Base-by-base conservation (phyloP, 2,888 invertebrate species). In the Drosophila antonietae region DNA sequence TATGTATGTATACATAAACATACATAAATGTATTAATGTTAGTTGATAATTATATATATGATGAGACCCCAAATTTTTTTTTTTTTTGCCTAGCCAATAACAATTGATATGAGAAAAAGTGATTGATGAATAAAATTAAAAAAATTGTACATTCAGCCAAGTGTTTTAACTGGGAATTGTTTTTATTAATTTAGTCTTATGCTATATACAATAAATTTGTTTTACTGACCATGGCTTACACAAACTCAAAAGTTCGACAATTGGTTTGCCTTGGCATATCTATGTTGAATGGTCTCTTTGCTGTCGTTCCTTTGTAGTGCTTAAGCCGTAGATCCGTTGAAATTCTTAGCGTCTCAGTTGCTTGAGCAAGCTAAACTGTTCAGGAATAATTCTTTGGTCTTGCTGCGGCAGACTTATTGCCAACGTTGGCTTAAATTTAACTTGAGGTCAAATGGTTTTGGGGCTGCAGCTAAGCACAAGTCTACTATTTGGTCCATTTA, bases 51-150 rank as follows among this genome's bases (percentile, higher is more conserved):
- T 70, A 64, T 60, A 66, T 60, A 66, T 59, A 75, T 73, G 67
- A 73, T 63, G 64, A 61, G 68, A 75, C 58, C 64, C 65, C 62
- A 71, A 47, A 41, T 59, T 67, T 87, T 83, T 81, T 20, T 81
- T 20, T 43, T 83, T 84, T 84, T 86, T 84, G 81, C 67, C 41
- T 85, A 86, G 86, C 78, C 81, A 83, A 88, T 88, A 83, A 83
- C 68, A 83, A 88, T 81, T 81, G 75, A 88, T 83, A 85, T 85
- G 79, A 73, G 72, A 81, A 78, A 72, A 86, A 88, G 88, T 86
- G 85, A 86, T 86, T 88, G 76, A 88, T 66, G 71, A 86, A 88
- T 86, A 88, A 88, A 80, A 80, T 83, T 81, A 75, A n/a, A 75
- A 83, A 75, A 80, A 70, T 72, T 67, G 56, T 73, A 73, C 14